Evolutionary conservation across 2,113 vertebrate species (phyloP), one percentile per base, ranked within the genome.

Genomic region (Ochotona curzoniae): DNA sequence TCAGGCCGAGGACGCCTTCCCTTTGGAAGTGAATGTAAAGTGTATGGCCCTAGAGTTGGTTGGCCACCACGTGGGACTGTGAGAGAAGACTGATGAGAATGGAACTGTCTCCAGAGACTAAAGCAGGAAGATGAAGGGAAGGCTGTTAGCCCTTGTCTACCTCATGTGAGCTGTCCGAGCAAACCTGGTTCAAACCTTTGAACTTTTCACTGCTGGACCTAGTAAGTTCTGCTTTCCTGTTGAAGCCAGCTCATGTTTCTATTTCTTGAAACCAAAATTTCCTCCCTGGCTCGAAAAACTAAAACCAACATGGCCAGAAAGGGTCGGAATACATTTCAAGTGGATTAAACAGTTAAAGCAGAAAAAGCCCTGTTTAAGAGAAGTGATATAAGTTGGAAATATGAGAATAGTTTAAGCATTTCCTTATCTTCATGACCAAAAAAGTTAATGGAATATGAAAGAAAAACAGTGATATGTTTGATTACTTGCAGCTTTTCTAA

Each of bases 401-500:
- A 64, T 23, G 4, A 35, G 47, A 73, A 4, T 89, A 7, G 30
- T 35, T 0, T 49, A 49, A 61, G 17, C 51, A 75, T 63, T 63
- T 83, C 66, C 80, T 88, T 26, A 88, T 13, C 67, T 57, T 73
- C 23, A n/a, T n/a, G 85, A 89, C 21, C 54, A 88, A 61, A 85
- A 74, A n/a, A 10, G 20, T 28, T 70, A 64, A n/a, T 86, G 64
- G 47, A 89, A 82, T 71, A 51, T 69, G 54, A 80, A 80, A 66
- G 5, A 83, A 91, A 82, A 76, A 18, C 21, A 60, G 3, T 81
- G 63, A 64, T 28, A n/a, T 15, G 25, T 74, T 32, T 63, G 69
- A 74, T 87, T 63, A 44, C 84, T 91, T 87, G 79, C 25, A 73
- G 78, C 18, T 49, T 76, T 66, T 44, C 14, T 20, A 74, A 57